These are phyloP conservation scores for Aythya baeri DNA, from an alignment of 2,113 vertebrate species.

Conservation along the genomic window DNA sequence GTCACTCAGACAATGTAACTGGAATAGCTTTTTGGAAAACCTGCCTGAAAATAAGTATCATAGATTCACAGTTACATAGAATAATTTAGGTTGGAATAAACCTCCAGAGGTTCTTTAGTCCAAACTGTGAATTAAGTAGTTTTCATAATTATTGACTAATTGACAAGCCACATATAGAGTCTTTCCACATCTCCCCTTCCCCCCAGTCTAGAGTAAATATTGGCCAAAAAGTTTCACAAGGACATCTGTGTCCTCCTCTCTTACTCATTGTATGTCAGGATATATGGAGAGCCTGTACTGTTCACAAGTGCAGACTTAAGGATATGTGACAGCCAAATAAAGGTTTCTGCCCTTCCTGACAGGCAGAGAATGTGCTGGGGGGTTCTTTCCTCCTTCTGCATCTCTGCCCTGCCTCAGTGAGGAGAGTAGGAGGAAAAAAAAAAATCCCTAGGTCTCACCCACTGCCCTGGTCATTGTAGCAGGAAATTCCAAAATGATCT, in stretches of 20 bases:
- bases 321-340: background rate
- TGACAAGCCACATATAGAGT: background rate
- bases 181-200: background rate
- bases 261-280: background rate
- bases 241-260: background rate
- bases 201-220: background rate
- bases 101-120: constrained; percentile 33
- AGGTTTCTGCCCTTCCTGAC: background rate
- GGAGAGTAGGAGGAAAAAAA: background rate
- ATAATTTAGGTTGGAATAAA: background rate
- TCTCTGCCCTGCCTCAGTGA: background rate
- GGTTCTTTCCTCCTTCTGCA: background rate
- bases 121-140: constrained; percentile 2
- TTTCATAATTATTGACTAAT: background rate
- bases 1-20: background rate
- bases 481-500: background rate
- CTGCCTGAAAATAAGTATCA: constrained; percentile 4
- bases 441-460: background rate
- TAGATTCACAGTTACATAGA: background rate
- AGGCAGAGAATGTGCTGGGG: background rate
- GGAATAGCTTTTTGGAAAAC: constrained; percentile 7
- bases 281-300: background rate
- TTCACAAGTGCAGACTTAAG: background rate
- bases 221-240: background rate
- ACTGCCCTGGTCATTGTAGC: background rate